A percentile compares a stretch with the other conserved stretches of the same genome.
These are phyloP conservation scores for Morpho helenor DNA, from an alignment of 2,888 invertebrate genomes.

Conservation along the genomic window DNA sequence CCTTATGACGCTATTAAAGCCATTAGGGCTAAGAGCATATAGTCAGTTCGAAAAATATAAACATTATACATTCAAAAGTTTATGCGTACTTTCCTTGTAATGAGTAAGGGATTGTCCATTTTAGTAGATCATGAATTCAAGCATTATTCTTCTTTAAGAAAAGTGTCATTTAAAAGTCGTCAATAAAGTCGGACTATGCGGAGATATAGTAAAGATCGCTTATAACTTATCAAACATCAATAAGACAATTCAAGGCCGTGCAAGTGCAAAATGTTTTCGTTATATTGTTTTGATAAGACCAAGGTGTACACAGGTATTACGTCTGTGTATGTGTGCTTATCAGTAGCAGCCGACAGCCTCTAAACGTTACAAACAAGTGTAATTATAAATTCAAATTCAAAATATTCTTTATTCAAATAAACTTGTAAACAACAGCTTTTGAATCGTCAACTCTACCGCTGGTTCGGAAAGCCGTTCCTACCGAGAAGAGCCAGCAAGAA, in stretches of 20 bases:
- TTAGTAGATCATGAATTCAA: no score
- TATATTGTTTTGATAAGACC: conserved; percentile 63
- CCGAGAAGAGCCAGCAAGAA: no score
- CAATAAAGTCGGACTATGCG: neutral
- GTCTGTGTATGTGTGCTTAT: conserved; percentile 12
- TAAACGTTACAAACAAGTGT: conserved; percentile 8
- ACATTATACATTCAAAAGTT: no score
- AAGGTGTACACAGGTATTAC: conserved; percentile 35
- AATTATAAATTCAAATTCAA: neutral
- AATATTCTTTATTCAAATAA: no score
- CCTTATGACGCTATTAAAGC: no score
- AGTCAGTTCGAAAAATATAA: no score
- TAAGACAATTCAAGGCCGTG: conserved; percentile 45
- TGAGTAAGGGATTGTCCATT: no score
- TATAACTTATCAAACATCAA: conserved; percentile 30
- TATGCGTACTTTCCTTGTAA: no score
- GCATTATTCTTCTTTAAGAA: neutral
- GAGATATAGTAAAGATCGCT: conserved; percentile 5
- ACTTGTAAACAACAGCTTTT: no score
- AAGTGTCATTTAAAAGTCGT: neutral
- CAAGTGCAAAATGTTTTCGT: conserved; percentile 50
- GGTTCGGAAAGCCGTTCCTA: no score
- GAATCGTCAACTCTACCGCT: no score
- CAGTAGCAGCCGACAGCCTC: conserved; percentile 5
- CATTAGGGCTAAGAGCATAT: no score